Conservation (phyloP, 2,797 vertebrate species). For the Poeciliopsis paucimaculata region DNA sequence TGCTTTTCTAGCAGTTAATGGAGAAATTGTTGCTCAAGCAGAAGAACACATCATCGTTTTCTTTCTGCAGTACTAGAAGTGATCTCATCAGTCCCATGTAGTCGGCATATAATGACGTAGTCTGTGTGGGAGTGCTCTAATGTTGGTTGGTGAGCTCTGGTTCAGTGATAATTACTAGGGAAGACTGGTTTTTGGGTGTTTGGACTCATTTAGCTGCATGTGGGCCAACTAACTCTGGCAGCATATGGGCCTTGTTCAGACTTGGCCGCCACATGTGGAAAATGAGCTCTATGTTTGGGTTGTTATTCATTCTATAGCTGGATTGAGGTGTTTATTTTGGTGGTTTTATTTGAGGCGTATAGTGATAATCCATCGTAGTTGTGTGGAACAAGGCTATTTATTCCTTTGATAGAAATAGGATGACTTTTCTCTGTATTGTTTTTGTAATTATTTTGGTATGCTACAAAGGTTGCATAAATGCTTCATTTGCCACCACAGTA, state of each 20-base stretch:
- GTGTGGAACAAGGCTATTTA: not conserved
- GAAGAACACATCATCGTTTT: not conserved
- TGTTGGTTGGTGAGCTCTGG: conserved; percentile 3
- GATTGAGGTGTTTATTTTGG: conserved; percentile 1
- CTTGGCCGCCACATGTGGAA: not conserved
- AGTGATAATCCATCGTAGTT: conserved; percentile 1
- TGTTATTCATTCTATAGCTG: conserved; percentile 6
- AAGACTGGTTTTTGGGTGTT: not conserved
- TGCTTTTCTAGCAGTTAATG: not conserved
- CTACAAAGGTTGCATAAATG: not conserved
- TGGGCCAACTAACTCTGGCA: not conserved
- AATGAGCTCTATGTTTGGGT: not conserved
- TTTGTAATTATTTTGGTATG: not conserved
- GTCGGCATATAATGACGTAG: not conserved
- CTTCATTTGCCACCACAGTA: not conserved
- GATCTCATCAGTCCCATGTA: not conserved
- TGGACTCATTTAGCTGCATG: not conserved
- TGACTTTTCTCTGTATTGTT: not conserved
- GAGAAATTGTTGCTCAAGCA: not conserved
- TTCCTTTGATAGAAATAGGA: not conserved
- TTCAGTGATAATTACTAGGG: conserved; percentile 2
- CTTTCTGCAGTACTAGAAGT: not conserved
- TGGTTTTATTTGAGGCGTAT: not conserved
- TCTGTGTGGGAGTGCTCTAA: conserved; percentile 8
- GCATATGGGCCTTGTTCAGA: not conserved